Base-by-base conservation (phyloP, 2,888 invertebrate species). In the Chrysopilus asiliformis region DNA sequence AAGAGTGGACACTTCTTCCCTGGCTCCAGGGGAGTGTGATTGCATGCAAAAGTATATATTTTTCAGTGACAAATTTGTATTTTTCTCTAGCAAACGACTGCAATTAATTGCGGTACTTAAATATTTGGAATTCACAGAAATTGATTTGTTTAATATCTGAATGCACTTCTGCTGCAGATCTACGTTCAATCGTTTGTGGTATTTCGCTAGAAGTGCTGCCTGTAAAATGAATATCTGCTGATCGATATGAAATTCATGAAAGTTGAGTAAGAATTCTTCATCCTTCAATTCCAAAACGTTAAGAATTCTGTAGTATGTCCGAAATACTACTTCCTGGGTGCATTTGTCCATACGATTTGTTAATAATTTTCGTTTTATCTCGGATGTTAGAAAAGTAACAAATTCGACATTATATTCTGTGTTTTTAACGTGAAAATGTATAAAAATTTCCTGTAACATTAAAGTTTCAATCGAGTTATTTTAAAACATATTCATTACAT, bases 31-130 rank as follows among this genome's bases (percentile, higher is more conserved):
- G 7, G 32, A 22, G 10, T 34, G 31, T 5, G 39, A 51, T 10
- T 58, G 62, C 36, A 60, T 38, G 31, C 59, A 58, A 10, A 54
- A 56, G 26, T 61, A 60, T 16, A 59, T 49, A n/a, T 53, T 50
- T 12, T 57, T 51, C 29, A 55, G 31, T 1, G 49, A 38, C 4
- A 57, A 42, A 4, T 49, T 25, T 1, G 55, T 26, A 9, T 40
- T n/a, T n/a, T n/a, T n/a, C n/a, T n/a, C n/a, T n/a, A n/a, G n/a
- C n/a, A n/a, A n/a, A n/a, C n/a, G n/a, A n/a, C n/a, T n/a, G n/a
- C n/a, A n/a, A n/a, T n/a, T n/a, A n/a, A n/a, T n/a, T n/a, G n/a
- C n/a, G n/a, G n/a, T n/a, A n/a, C n/a, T n/a, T n/a, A n/a, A n/a
- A n/a, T n/a, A 39, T 4, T 31, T 43, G 22, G 48, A 49, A 31